Evolutionary conservation across 1,140 invertebrate species (phyloP).

Genomic region (Sycophaga agraensis): DNA sequence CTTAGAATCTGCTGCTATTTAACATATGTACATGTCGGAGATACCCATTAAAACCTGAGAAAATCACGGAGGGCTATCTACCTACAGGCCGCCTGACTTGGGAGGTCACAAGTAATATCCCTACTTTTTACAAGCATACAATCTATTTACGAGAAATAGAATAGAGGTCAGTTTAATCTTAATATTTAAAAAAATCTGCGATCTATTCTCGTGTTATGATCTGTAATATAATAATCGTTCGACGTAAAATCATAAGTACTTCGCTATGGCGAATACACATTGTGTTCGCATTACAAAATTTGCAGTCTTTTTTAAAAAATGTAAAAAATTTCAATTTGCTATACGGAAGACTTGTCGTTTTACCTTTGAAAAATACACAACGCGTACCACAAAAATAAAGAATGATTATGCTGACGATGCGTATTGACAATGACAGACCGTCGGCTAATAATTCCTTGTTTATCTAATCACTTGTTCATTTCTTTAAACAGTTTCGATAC

Average conservation of each 20-base stretch:
- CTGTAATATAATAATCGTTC: slow-evolving; percentile 1
- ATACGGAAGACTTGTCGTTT: slow-evolving; percentile 24
- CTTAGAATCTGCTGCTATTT: no score
- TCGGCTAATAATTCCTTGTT: neutral
- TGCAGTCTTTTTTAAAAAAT: slow-evolving; percentile 27
- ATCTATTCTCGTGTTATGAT: neutral
- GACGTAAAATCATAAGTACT: slow-evolving; percentile 24
- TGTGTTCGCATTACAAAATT: slow-evolving; percentile 18
- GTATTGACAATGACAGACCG: neutral
- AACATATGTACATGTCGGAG: no score
- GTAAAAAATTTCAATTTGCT: slow-evolving; percentile 22
- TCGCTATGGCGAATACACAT: slow-evolving; percentile 22
- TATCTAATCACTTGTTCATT: slow-evolving; percentile 1
- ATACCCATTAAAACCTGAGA: no score
- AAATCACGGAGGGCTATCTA: no score
- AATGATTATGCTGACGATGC: neutral
- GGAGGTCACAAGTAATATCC: no score
- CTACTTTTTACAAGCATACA: neutral
- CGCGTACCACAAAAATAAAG: slow-evolving; percentile 5
- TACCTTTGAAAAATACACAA: slow-evolving; percentile 21
- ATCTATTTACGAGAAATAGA: slow-evolving; percentile 4
- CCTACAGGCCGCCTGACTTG: no score
- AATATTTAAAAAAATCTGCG: slow-evolving; percentile 7
- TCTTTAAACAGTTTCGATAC: slow-evolving; percentile 18
- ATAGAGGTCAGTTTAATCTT: slow-evolving; percentile 7